Conservation (phyloP, 2,888 invertebrate genomes). For the Hypena proboscidalis region DNA sequence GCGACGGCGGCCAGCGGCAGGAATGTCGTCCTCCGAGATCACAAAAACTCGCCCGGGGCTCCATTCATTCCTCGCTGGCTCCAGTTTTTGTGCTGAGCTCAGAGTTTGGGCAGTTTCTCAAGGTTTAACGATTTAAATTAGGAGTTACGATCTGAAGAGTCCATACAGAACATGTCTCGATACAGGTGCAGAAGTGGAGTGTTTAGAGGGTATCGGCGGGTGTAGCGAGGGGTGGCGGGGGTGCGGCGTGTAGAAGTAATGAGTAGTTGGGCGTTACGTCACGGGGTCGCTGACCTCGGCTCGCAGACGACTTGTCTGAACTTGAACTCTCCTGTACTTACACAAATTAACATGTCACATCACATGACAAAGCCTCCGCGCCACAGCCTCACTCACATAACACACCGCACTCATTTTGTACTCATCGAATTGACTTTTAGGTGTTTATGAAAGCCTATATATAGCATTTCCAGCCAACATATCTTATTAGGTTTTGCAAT, state of each 20-base stretch:
- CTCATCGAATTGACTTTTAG: too few species aligned
- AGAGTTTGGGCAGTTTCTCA: slow-evolving; percentile 27
- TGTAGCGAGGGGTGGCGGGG: slow-evolving; percentile 8
- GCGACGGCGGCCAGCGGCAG: slow-evolving; percentile 15
- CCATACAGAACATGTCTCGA: neutral
- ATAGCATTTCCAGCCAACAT: too few species aligned
- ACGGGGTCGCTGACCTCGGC: slow-evolving; percentile 54
- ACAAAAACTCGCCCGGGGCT: slow-evolving; percentile 38
- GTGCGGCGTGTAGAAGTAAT: slow-evolving; percentile 24
- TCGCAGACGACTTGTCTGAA: slow-evolving; percentile 49
- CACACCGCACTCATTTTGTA: neutral
- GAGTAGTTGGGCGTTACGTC: slow-evolving; percentile 42
- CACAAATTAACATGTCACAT: slow-evolving; percentile 23
- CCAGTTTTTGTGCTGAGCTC: slow-evolving; percentile 36
- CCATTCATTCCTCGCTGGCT: slow-evolving; percentile 42
- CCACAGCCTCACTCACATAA: neutral
- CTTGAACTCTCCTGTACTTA: slow-evolving; percentile 56
- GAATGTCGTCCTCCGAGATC: slow-evolving; percentile 29
- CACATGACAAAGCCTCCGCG: neutral
- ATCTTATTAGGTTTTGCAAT: too few species aligned
- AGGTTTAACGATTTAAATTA: slow-evolving; percentile 40
- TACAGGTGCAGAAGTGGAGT: slow-evolving; percentile 2
- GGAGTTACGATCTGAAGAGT: slow-evolving; percentile 11
- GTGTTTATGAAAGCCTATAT: too few species aligned
- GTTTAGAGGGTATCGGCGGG: neutral